Base-by-base conservation (phyloP, 2,888 invertebrate species). In the Lissocephala sabroskyi region DNA sequence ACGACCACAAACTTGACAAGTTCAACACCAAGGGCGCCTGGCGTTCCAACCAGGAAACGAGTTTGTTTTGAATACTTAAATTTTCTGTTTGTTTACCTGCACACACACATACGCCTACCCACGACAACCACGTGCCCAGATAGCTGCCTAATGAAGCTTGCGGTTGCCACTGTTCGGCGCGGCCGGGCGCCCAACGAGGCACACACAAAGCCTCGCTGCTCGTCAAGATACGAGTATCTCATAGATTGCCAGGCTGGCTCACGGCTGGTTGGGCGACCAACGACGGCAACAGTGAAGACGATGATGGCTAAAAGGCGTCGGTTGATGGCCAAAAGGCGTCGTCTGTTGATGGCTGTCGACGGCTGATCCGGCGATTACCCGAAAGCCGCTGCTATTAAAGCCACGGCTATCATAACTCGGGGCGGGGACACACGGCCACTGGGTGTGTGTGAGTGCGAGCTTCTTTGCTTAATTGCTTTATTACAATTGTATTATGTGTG, bases 201-300 rank as follows among this genome's bases (percentile, higher is more conserved):
- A n/a, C n/a, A n/a, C n/a, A n/a, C n/a, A n/a, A n/a, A n/a, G n/a
- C n/a, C n/a, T n/a, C n/a, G n/a, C n/a, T n/a, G n/a, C n/a, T n/a
- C n/a, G n/a, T n/a, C n/a, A n/a, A n/a, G n/a, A n/a, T n/a, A n/a
- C n/a, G n/a, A n/a, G n/a, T n/a, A 23, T 23, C 7, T 50, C 49
- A 36, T 50, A 56, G 54, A 54, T 56, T 58, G 54, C 54, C 60
- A 52, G 13, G 71, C 30, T 56, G 70, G 58, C 74, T 76, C 70
- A 76, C 74, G 77, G 77, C 77, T 73, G 65, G 70, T 68, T 76
- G 70, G 70, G 61, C 70, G 56, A 50, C 44, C 65, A 41, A 50
- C 47, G 40, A 42, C 14, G 41, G 16, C 41, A 45, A 37, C 41
- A 54, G 23, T 41, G 30, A 26, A 39, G 57, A 45, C 10, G 32